phyloP scores from a whole-genome alignment of 1,140 invertebrate species.

The Wiebesia pumilae region DNA sequence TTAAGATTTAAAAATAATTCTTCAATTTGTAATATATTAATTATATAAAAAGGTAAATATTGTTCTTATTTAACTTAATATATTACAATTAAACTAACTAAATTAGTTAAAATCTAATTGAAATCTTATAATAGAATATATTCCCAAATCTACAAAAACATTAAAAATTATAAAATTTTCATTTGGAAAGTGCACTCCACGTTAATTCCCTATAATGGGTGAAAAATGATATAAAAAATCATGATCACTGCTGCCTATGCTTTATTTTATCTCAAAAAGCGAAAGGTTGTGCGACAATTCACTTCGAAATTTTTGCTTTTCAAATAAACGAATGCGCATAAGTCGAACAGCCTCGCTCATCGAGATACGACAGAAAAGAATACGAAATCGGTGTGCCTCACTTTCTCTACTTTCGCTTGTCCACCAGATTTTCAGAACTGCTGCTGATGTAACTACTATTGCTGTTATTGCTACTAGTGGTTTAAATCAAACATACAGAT shows the following conservation, averaged over 20 bases:
- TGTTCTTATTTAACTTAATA: no score
- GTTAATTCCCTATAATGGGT: no score
- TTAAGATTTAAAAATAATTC: no score
- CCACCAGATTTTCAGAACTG: conserved; percentile 56
- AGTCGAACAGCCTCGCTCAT: conserved; percentile 20
- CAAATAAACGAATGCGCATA: neutral
- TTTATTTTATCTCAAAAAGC: neutral
- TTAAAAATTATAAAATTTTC: no score
- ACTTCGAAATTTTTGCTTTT: conserved; percentile 39
- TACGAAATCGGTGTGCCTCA: conserved; percentile 11
- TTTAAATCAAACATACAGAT: neutral
- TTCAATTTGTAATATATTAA: no score
- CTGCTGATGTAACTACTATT: conserved; percentile 4
- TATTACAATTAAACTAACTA: no score
- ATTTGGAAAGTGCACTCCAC: no score
- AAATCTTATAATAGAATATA: no score
- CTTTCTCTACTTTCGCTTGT: conserved; percentile 65
- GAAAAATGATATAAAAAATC: no score
- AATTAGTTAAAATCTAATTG: no score
- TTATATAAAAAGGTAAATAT: no score
- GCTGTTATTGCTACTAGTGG: neutral
- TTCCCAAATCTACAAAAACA: no score
- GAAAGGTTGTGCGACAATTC: neutral
- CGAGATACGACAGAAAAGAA: neutral
- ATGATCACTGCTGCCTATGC: neutral